Percentiles rank a stretch among this genome's conserved stretches.
Evolutionary conservation across 2,888 invertebrate species (phyloP).

Genomic region (Micoletzkya japonica): DNA sequence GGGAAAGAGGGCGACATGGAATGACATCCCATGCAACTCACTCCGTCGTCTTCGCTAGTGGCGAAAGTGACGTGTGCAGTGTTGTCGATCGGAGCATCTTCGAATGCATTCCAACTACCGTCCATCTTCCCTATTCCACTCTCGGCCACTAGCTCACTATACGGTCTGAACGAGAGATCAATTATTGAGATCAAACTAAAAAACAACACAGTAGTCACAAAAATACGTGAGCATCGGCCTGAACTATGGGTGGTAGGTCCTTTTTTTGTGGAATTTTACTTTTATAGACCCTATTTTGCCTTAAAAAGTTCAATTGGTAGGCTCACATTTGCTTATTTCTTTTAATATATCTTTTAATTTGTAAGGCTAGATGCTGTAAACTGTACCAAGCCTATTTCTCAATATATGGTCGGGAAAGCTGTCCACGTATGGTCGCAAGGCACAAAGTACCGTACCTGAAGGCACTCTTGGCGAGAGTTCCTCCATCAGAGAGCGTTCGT

Average conservation of each 20-base stretch:
- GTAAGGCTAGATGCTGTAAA: too few relatives aligned
- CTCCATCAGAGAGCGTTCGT: slow-evolving; percentile 37
- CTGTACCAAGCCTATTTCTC: too few relatives aligned
- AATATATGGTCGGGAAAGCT: too few relatives aligned
- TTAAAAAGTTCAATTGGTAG: too few relatives aligned
- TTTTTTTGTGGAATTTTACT: too few relatives aligned
- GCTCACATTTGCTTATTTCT: too few relatives aligned
- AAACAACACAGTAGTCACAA: neutral
- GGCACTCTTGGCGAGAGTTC: slow-evolving; percentile 37
- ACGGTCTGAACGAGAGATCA: slow-evolving; percentile 37
- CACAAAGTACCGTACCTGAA: slow-evolving; percentile 39
- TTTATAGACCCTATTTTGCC: neutral
- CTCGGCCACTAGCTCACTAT: slow-evolving; percentile 37
- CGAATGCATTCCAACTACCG: slow-evolving; percentile 20
- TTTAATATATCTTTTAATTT: too few relatives aligned
- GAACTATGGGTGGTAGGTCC: neutral
- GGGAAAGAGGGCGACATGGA: too few relatives aligned
- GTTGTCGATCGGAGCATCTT: slow-evolving; percentile 21
- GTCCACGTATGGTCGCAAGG: too few relatives aligned
- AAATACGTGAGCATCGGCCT: neutral
- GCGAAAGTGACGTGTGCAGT: neutral
- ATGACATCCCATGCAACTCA: neutral
- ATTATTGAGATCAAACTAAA: neutral
- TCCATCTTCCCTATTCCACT: neutral
- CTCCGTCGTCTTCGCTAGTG: slow-evolving; percentile 3